phyloP scores from a whole-genome alignment of 2,797 vertebrate species.

The Salmo trutta region DNA sequence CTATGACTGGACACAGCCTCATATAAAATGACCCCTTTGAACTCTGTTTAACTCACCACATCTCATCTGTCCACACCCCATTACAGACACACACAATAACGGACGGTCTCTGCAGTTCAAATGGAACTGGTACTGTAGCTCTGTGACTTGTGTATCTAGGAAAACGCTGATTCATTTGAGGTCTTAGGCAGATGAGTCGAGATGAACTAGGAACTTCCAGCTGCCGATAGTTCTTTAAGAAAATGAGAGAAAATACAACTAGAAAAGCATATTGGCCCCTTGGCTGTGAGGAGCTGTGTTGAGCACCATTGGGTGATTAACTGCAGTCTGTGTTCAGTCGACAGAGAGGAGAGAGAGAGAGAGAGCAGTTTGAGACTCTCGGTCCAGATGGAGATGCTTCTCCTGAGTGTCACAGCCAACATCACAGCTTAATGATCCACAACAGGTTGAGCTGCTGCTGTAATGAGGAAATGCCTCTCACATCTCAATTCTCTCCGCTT shows the following conservation, averaged over 20 bases:
- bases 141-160: neutral
- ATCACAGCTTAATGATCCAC: constrained; percentile 14
- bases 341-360: neutral
- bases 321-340: neutral
- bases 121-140: neutral
- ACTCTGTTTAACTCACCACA: neutral
- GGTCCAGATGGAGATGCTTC: neutral
- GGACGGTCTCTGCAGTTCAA: neutral
- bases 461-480: constrained; percentile 5
- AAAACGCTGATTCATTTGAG: neutral
- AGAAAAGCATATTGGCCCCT: neutral
- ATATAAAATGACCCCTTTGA: neutral
- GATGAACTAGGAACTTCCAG: neutral
- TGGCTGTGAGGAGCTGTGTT: neutral
- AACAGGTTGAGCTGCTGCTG: constrained; percentile 6
- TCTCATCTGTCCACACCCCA: neutral
- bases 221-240: neutral
- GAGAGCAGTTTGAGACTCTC: neutral
- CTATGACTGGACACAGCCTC: neutral
- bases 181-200: neutral
- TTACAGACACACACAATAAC: neutral
- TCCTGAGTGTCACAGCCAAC: neutral
- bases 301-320: neutral
- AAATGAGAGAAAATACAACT: neutral
- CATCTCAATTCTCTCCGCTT: neutral